A percentile compares a stretch with the other conserved stretches of the same genome.
These are phyloP conservation scores for Asbolus verrucosus DNA, from an alignment of 1,140 invertebrate species.

Conservation along the genomic window DNA sequence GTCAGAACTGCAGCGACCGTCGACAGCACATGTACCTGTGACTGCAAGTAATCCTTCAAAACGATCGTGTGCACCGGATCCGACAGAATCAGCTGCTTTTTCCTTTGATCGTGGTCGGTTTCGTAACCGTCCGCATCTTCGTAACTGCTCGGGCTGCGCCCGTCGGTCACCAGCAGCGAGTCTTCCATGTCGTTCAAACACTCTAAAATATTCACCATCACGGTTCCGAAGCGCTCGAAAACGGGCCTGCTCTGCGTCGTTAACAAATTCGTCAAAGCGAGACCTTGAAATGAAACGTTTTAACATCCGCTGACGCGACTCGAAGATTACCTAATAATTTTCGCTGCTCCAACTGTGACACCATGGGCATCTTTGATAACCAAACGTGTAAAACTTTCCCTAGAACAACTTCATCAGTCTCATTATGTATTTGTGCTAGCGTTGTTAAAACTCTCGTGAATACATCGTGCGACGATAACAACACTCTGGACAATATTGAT, in stretches of 20 bases:
- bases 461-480: conserved; percentile 79
- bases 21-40: conserved; percentile 68
- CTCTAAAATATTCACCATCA: conserved; percentile 84
- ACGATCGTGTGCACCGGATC: conserved; percentile 81
- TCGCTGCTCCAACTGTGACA: conserved; percentile 81
- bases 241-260: conserved; percentile 76
- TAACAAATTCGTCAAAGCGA: conserved; percentile 86
- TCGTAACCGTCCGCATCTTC: conserved; percentile 66
- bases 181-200: conserved; percentile 83
- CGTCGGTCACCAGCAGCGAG: conserved; percentile 66
- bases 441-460: conserved; percentile 76
- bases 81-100: conserved; percentile 70
- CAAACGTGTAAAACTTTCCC: conserved; percentile 80
- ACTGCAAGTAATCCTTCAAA: conserved; percentile 76
- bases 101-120: conserved; percentile 71
- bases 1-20: conserved; percentile 5
- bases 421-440: conserved; percentile 65
- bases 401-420: conserved; percentile 72
- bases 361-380: conserved; percentile 82
- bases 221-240: conserved; percentile 78
- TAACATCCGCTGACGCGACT: no score
- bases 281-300: conserved; percentile 55
- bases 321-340: conserved; percentile 81
- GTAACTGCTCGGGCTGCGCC: conserved; percentile 63
- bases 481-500: conserved; percentile 80